These are phyloP conservation scores for Netelia melanura DNA, from an alignment of 2,888 invertebrate genomes.

Conservation along the genomic window DNA sequence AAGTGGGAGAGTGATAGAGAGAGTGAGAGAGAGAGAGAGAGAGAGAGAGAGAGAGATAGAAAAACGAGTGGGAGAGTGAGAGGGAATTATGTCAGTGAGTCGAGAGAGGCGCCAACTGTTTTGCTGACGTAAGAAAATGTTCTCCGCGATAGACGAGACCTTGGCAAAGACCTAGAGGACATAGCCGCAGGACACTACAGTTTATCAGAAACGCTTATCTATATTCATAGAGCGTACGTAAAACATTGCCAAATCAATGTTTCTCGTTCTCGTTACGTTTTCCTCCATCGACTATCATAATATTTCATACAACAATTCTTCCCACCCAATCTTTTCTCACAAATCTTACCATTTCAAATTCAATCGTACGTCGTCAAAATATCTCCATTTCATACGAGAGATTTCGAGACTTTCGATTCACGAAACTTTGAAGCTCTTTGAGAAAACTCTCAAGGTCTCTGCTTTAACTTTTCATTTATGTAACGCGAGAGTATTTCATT, in stretches of 20 bases:
- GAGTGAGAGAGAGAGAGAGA: neutral
- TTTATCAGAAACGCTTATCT: neutral
- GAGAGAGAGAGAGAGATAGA: conserved; percentile 1
- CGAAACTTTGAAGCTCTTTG: no score
- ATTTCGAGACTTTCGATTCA: no score
- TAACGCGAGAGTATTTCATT: no score
- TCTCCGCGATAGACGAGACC: conserved; percentile 58
- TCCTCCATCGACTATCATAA: neutral
- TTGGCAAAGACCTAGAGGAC: conserved; percentile 74
- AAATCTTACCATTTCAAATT: no score
- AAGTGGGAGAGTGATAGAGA: conserved; percentile 2
- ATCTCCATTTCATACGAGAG: no score
- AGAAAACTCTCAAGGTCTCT: no score
- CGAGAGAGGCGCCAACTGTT: conserved; percentile 38
- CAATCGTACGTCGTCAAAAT: no score
- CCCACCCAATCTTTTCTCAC: no score
- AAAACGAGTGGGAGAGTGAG: conserved; percentile 6
- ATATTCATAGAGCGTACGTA: neutral
- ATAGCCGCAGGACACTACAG: conserved; percentile 64
- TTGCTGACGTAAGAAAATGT: conserved; percentile 37
- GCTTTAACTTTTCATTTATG: no score
- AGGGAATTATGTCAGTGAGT: conserved; percentile 41
- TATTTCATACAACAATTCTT: conserved; percentile 1
- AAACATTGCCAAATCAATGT: neutral
- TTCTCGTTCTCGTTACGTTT: neutral